Evolutionary conservation across 2,797 vertebrate species (phyloP).

Genomic region (Sandelia bainsii): DNA sequence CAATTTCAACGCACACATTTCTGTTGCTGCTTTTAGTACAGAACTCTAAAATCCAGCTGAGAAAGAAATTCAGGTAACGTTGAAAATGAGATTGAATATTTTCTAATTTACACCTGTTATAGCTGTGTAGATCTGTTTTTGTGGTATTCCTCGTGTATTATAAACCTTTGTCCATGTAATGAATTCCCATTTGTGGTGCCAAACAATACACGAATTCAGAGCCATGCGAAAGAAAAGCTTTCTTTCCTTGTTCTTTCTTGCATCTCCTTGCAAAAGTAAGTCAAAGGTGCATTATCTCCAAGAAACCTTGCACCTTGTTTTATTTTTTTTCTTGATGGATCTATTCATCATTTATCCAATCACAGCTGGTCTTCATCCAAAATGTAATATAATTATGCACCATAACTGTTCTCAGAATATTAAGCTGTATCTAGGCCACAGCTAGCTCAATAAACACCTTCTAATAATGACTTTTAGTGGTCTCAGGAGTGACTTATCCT

Average conservation of each 20-base stretch:
- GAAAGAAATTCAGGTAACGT: background rate
- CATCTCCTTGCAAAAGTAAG: conserved; percentile 35
- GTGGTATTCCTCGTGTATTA: conserved; percentile 7
- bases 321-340: conserved; percentile 50
- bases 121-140: background rate
- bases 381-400: conserved; percentile 78
- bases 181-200: conserved; percentile 8
- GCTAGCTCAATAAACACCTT: conserved; percentile 78
- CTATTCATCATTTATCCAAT: conserved; percentile 79
- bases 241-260: conserved; percentile 1
- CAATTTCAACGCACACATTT: conserved; percentile 7
- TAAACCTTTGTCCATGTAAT: conserved; percentile 22
- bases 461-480: conserved; percentile 80
- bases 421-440: conserved; percentile 75
- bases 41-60: conserved; percentile 11
- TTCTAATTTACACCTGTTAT: conserved; percentile 22
- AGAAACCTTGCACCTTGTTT: conserved; percentile 44
- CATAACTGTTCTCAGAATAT: conserved; percentile 77
- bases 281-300: conserved; percentile 43
- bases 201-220: conserved; percentile 25
- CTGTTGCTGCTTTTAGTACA: conserved; percentile 5
- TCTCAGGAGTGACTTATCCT: conserved; percentile 76
- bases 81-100: conserved; percentile 13
- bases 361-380: conserved; percentile 70
- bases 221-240: conserved; percentile 17